Evolutionary conservation across 2,797 vertebrate species (phyloP).

Genomic region (Sebastes iracundus): DNA sequence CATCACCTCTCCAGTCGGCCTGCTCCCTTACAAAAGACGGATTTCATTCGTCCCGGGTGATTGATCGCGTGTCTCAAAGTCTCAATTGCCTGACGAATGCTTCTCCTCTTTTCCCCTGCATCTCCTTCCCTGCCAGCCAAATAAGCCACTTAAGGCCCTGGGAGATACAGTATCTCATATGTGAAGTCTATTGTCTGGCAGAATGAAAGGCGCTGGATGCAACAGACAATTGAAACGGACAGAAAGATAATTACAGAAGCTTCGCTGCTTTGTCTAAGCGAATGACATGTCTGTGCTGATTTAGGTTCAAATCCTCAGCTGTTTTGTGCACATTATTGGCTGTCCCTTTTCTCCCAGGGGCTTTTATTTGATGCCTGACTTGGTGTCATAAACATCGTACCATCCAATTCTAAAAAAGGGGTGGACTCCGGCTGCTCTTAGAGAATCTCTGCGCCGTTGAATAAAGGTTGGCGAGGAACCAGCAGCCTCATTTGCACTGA

Average conservation of each 20-base stretch:
- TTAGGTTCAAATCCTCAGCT: slow-evolving; percentile 48
- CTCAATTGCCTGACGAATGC: slow-evolving; percentile 45
- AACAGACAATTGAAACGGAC: slow-evolving; percentile 64
- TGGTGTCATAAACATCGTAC: slow-evolving; percentile 32
- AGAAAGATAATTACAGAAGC: slow-evolving; percentile 67
- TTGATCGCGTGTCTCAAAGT: slow-evolving; percentile 52
- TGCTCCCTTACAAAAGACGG: slow-evolving; percentile 29
- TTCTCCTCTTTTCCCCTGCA: slow-evolving; percentile 38
- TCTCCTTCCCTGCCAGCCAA: slow-evolving; percentile 46
- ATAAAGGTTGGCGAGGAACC: slow-evolving; percentile 36
- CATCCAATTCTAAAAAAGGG: slow-evolving; percentile 11
- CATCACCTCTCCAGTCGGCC: slow-evolving; percentile 4
- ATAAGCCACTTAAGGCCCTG: slow-evolving; percentile 57
- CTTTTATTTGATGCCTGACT: slow-evolving; percentile 43
- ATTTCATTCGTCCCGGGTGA: slow-evolving; percentile 47
- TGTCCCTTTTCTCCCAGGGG: slow-evolving; percentile 8
- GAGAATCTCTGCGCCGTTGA: slow-evolving; percentile 6
- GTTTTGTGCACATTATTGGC: slow-evolving; percentile 21
- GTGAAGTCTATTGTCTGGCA: slow-evolving; percentile 56
- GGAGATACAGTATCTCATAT: slow-evolving; percentile 57
- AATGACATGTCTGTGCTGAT: slow-evolving; percentile 64
- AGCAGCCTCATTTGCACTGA: slow-evolving; percentile 44
- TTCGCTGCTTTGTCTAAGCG: slow-evolving; percentile 46
- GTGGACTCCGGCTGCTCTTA: not conserved
- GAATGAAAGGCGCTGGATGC: slow-evolving; percentile 45